Evolutionary conservation across 2,888 invertebrate genomes (phyloP).

Genomic region (Cryptus viduatorius): DNA sequence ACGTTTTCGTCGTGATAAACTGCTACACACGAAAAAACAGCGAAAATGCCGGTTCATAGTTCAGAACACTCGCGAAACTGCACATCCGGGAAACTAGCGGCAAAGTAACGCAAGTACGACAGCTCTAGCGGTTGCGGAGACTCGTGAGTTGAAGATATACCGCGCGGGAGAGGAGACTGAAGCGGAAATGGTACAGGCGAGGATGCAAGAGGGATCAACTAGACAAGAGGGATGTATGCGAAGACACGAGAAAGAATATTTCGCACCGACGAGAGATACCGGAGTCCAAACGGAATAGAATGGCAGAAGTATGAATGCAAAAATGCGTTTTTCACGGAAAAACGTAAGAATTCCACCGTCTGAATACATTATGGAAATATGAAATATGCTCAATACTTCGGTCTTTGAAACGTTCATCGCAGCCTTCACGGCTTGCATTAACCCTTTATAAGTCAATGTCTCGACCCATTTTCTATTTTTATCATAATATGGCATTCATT

Average conservation of each 20-base stretch:
- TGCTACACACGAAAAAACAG: neutral
- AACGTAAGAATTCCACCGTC: neutral
- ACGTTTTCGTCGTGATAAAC: slow-evolving; percentile 12
- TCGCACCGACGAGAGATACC: neutral
- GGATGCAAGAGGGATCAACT: slow-evolving; percentile 45
- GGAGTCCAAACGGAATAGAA: slow-evolving; percentile 26
- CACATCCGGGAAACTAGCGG: neutral
- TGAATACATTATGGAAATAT: slow-evolving; percentile 21
- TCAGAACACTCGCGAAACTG: neutral
- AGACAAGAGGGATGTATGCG: slow-evolving; percentile 12
- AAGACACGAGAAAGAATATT: slow-evolving; percentile 15
- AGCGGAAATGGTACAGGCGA: neutral
- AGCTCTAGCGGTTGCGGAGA: neutral
- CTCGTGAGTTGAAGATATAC: slow-evolving; percentile 8
- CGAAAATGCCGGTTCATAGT: slow-evolving; percentile 5
- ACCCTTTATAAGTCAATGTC: no score
- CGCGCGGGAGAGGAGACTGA: neutral
- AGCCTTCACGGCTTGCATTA: no score
- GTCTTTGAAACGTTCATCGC: neutral
- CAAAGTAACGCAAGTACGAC: slow-evolving; percentile 1
- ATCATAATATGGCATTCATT: no score
- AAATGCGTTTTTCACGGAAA: neutral
- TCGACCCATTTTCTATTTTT: no score
- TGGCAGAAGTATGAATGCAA: slow-evolving; percentile 2
- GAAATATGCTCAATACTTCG: neutral